phyloP scores from a whole-genome alignment of 2,113 vertebrate species.

The Plestiodon gilberti region DNA sequence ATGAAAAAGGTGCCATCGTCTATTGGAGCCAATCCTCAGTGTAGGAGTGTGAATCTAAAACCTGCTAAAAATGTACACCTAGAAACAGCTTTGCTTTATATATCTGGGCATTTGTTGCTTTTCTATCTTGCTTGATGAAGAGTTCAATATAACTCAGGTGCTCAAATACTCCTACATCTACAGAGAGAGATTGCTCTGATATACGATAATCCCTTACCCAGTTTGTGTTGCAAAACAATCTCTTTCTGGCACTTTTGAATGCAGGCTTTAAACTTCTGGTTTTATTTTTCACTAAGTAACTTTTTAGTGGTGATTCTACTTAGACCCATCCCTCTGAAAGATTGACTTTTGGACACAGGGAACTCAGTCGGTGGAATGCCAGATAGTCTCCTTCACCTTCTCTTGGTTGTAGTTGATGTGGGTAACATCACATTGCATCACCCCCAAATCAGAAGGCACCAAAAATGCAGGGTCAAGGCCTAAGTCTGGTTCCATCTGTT shows the following conservation, averaged over 20 bases:
- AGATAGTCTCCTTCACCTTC: not conserved
- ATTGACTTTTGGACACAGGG: not conserved
- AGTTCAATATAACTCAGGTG: not conserved
- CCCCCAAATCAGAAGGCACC: not conserved
- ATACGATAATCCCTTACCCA: not conserved
- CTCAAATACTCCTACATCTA: not conserved
- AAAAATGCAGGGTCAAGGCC: not conserved
- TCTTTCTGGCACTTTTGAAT: not conserved
- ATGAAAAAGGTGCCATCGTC: not conserved
- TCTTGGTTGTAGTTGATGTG: not conserved
- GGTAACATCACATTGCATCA: not conserved
- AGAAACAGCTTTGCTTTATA: not conserved
- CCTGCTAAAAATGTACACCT: not conserved
- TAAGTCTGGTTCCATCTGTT: too few relatives aligned
- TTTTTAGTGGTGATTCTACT: not conserved
- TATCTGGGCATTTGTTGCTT: not conserved
- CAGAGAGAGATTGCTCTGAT: too few relatives aligned
- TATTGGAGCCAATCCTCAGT: not conserved
- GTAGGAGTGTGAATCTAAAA: not conserved
- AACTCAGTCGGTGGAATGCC: not conserved
- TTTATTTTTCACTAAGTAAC: not conserved
- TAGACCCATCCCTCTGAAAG: not conserved
- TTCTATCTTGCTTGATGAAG: not conserved
- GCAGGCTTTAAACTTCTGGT: not conserved
- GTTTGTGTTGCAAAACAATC: not conserved